Conservation (phyloP, 2,888 invertebrate genomes). For the Poecilobothrus nobilitatus region DNA sequence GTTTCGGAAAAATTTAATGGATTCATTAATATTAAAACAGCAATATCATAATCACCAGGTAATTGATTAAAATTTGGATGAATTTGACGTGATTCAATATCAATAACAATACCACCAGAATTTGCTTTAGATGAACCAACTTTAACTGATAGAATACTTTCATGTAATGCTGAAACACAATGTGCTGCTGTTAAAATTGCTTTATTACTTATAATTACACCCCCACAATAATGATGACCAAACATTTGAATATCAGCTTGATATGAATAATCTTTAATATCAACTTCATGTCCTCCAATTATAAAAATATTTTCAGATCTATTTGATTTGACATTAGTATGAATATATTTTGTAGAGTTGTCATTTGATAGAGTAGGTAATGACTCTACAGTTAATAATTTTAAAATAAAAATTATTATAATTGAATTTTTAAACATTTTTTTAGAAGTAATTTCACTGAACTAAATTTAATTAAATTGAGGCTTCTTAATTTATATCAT, state of each 20-base stretch:
- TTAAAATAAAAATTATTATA: no score
- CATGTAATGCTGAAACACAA: constrained; percentile 31
- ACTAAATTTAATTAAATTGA: no score
- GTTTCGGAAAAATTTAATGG: constrained; percentile 18
- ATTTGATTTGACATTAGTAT: neutral
- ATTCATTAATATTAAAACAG: constrained; percentile 36
- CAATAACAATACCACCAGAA: constrained; percentile 36
- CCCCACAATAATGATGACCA: constrained; percentile 47
- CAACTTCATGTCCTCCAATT: constrained; percentile 19
- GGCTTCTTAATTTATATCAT: no score
- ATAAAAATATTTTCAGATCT: constrained; percentile 7
- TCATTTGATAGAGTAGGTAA: no score
- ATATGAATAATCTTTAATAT: constrained; percentile 17
- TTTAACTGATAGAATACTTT: constrained; percentile 28
- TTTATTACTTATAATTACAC: constrained; percentile 44
- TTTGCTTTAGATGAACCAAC: constrained; percentile 38
- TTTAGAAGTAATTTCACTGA: no score
- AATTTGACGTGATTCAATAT: constrained; percentile 31
- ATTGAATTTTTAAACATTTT: no score
- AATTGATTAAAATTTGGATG: constrained; percentile 38
- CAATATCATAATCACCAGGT: constrained; percentile 43
- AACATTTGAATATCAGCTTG: constrained; percentile 22
- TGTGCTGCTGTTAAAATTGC: constrained; percentile 49
- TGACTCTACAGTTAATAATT: no score
- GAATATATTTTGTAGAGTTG: no score